Percentiles rank a stretch among this genome's conserved stretches.
phyloP scores from a whole-genome alignment of 2,888 invertebrate genomes.

The Rhagium mordax region DNA sequence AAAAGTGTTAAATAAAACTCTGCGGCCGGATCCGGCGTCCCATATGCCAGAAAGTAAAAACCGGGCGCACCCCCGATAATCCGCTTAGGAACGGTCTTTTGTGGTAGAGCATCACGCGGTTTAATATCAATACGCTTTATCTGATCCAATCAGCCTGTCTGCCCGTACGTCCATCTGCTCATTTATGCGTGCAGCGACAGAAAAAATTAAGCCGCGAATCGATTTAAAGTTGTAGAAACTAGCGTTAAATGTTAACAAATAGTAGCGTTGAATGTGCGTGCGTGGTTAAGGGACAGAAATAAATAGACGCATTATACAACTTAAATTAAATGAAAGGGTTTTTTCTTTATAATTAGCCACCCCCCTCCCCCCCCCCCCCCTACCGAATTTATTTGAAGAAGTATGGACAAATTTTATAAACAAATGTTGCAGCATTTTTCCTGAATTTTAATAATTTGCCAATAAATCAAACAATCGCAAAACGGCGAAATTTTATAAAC shows the following conservation, averaged over 20 bases:
- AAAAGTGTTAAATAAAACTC: conserved; percentile 1
- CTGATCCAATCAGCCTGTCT: conserved; percentile 58
- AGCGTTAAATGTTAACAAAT: neutral
- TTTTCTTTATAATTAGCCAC: too few relatives aligned
- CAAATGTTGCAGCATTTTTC: too few relatives aligned
- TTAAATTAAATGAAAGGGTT: too few relatives aligned
- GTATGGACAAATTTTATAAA: too few relatives aligned
- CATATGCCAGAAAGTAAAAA: conserved; percentile 62
- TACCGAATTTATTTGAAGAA: too few relatives aligned
- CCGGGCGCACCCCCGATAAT: conserved; percentile 65
- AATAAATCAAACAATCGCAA: too few relatives aligned
- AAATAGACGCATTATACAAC: too few relatives aligned
- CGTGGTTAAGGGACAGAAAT: too few relatives aligned
- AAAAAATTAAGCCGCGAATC: conserved; percentile 11
- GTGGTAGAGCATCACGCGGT: conserved; percentile 63
- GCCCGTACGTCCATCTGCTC: conserved; percentile 57
- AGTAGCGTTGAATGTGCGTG: neutral
- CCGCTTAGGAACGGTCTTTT: conserved; percentile 64
- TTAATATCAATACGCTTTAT: conserved; percentile 67
- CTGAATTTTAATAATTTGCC: too few relatives aligned
- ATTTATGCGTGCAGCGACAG: conserved; percentile 29
- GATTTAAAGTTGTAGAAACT: neutral
- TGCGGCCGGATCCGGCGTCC: conserved; percentile 20
- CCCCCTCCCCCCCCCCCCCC: too few relatives aligned
- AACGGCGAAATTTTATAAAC: too few relatives aligned